Conservation (phyloP, 1,140 invertebrate species). For the Aradophagus sp. region DNA sequence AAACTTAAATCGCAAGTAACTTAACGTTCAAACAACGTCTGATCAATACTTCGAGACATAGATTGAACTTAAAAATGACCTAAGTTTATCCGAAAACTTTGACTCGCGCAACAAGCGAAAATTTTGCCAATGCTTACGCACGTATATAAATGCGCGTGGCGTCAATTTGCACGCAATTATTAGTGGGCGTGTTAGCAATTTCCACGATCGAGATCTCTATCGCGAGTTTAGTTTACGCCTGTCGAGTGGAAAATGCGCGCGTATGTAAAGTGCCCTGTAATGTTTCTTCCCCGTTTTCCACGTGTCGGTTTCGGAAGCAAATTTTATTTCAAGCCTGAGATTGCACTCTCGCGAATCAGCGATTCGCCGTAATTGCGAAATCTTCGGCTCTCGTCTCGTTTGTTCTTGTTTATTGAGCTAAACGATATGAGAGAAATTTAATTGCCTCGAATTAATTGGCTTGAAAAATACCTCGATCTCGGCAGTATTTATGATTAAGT, state of each 20-base stretch:
- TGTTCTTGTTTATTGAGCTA: conserved; percentile 15
- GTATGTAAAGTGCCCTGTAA: conserved; percentile 23
- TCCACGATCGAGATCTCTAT: conserved; percentile 62
- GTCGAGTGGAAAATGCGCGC: conserved; percentile 49
- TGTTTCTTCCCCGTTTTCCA: conserved; percentile 30
- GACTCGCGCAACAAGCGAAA: conserved; percentile 18
- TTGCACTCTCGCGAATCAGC: too few species aligned
- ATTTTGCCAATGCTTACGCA: conserved; percentile 54
- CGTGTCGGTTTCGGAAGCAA: conserved; percentile 1
- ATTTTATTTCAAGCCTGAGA: conserved; percentile 7
- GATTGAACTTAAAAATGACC: too few species aligned
- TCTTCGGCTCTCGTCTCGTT: conserved; percentile 1
- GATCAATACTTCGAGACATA: too few species aligned
- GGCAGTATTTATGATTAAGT: too few species aligned
- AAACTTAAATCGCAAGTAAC: too few species aligned
- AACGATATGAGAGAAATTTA: conserved; percentile 24
- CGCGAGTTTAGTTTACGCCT: conserved; percentile 48
- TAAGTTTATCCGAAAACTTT: too few species aligned
- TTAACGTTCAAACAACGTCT: too few species aligned
- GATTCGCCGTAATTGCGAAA: too few species aligned
- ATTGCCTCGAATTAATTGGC: conserved; percentile 11
- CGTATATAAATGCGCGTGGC: too few species aligned
- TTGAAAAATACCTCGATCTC: too few species aligned
- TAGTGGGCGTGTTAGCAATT: conserved; percentile 60
- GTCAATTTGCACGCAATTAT: conserved; percentile 63